Percentiles rank a stretch among this genome's conserved stretches.
These are phyloP conservation scores for Enteromius anoplus DNA, from an alignment of 2,797 vertebrate genomes.

Conservation along the genomic window DNA sequence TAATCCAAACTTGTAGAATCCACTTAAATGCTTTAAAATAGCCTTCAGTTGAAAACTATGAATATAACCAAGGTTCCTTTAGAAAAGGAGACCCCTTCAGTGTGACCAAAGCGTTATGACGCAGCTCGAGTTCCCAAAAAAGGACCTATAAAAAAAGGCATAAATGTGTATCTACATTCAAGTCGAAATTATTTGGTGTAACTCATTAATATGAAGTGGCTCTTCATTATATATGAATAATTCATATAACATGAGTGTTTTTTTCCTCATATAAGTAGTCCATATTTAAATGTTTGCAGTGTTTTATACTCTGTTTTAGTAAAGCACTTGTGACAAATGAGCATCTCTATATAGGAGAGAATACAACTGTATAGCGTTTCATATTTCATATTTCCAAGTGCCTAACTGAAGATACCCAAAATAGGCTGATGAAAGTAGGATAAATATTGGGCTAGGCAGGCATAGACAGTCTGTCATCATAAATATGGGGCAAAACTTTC, in stretches of 20 bases:
- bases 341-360: not conserved
- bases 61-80: too few relatives aligned
- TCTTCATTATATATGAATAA: conserved; percentile 1
- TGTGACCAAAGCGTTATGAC: too few relatives aligned
- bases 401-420: conserved; percentile 63
- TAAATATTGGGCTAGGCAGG: not conserved
- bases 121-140: too few relatives aligned
- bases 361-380: conserved; percentile 39
- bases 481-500: conserved; percentile 6
- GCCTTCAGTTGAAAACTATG: not conserved
- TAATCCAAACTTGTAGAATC: conserved; percentile 7
- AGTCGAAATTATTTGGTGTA: not conserved
- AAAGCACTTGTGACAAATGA: conserved; percentile 17
- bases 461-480: not conserved
- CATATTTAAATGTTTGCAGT: not conserved
- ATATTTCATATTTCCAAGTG: conserved; percentile 63
- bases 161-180: not conserved
- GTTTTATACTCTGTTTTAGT: conserved; percentile 17
- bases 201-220: conserved; percentile 3
- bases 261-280: not conserved
- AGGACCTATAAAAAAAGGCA: not conserved
- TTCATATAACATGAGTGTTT: not conserved
- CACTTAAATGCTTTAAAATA: not conserved
- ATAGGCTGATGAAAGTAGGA: not conserved
- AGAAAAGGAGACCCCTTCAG: too few relatives aligned